These are phyloP conservation scores for Odocoileus hemionus DNA, from an alignment of 2,113 vertebrate genomes.

Conservation along the genomic window DNA sequence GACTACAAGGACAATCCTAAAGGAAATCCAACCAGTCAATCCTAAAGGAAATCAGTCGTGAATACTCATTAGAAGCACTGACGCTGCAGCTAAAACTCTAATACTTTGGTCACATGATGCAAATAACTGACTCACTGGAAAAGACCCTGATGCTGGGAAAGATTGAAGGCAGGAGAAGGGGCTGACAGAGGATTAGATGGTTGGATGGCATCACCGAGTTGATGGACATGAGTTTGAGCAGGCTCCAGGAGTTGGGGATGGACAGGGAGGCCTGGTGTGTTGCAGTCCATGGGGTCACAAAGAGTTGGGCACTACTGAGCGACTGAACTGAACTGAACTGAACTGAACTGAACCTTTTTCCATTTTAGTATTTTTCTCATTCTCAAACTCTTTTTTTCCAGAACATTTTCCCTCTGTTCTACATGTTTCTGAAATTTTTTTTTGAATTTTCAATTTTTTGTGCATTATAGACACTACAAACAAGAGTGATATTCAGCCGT, in stretches of 20 bases:
- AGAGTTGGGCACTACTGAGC: neutral
- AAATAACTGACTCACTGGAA: neutral
- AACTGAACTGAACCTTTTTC: neutral
- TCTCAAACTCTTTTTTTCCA: neutral
- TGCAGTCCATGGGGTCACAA: neutral
- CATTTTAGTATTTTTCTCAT: neutral
- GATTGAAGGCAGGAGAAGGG: neutral
- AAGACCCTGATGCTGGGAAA: neutral
- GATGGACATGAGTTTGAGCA: neutral
- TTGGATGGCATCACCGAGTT: neutral
- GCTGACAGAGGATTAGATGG: neutral
- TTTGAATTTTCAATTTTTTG: neutral
- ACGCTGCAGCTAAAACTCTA: neutral
- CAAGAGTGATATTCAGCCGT: neutral
- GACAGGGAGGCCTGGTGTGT: neutral
- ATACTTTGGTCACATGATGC: neutral
- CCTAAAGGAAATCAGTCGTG: neutral
- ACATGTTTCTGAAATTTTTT: neutral
- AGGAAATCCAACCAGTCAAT: neutral
- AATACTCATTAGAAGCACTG: neutral
- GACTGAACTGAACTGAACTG: neutral
- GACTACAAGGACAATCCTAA: neutral
- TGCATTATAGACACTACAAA: neutral
- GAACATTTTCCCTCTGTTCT: neutral
- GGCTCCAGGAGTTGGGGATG: accelerated